Conservation (phyloP, 1,140 invertebrate genomes). For the Pteromalus puparum region DNA sequence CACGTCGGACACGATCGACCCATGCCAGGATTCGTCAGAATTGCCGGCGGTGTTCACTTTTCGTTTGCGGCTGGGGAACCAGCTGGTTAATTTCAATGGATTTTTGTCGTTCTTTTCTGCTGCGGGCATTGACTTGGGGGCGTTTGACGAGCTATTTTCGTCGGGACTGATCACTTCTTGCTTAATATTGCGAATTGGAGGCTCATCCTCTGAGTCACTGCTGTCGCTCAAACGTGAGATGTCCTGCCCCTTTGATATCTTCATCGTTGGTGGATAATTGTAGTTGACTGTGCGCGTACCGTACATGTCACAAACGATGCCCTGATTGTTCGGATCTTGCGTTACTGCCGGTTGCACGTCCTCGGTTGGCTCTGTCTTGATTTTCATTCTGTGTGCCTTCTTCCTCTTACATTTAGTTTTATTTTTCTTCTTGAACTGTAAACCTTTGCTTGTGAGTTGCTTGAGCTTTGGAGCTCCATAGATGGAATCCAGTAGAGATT, state of each 20-base stretch:
- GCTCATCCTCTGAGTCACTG: background rate
- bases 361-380: conserved; percentile 12
- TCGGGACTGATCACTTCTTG: background rate
- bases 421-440: background rate
- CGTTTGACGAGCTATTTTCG: background rate
- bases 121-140: background rate
- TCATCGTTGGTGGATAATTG: conserved; percentile 33
- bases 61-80: conserved; percentile 4
- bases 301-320: conserved; percentile 55
- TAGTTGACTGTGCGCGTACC: conserved; percentile 60
- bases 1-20: background rate
- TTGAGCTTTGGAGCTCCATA: conserved; percentile 30
- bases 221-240: conserved; percentile 25
- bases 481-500: background rate
- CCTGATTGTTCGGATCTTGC: background rate
- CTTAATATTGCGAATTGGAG: background rate
- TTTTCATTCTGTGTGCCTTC: background rate
- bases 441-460: conserved; percentile 19
- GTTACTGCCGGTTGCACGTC: background rate
- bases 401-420: conserved; percentile 1
- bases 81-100: conserved; percentile 11
- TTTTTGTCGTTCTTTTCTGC: background rate
- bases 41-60: background rate
- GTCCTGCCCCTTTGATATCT: background rate
- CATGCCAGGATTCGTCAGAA: background rate